These are phyloP conservation scores for Drosophila bocqueti DNA, from an alignment of 1,140 invertebrate species.

Conservation along the genomic window DNA sequence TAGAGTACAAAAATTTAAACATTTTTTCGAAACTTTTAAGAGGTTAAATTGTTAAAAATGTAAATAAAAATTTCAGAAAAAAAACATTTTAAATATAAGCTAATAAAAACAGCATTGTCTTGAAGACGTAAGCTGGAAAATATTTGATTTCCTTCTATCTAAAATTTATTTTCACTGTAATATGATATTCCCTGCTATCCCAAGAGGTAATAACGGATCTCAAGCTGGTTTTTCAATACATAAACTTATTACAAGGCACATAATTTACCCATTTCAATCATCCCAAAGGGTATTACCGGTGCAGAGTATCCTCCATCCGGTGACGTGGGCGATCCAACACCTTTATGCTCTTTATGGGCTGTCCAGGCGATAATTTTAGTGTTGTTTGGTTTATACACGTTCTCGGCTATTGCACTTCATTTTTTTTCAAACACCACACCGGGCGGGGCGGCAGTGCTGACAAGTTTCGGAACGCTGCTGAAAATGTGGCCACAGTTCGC, in stretches of 20 bases:
- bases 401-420: constrained; percentile 33
- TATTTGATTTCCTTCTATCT: neutral
- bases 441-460: constrained; percentile 37
- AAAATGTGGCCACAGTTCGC: constrained; percentile 71
- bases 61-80: too few relatives aligned
- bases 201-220: neutral
- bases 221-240: neutral
- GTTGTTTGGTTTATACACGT: constrained; percentile 48
- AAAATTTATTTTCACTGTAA: neutral
- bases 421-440: constrained; percentile 25
- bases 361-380: constrained; percentile 66
- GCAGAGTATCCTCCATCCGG: constrained; percentile 3
- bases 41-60: too few relatives aligned
- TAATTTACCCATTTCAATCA: neutral
- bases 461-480: constrained; percentile 62
- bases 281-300: neutral
- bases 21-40: too few relatives aligned
- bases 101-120: too few relatives aligned
- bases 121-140: neutral
- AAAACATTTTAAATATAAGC: too few relatives aligned
- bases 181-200: too few relatives aligned
- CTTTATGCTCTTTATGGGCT: constrained; percentile 27
- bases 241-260: neutral
- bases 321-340: constrained; percentile 19
- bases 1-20: too few relatives aligned